Conservation (phyloP, 2,888 invertebrate genomes). For the Dyspetes luteomarginatus region DNA sequence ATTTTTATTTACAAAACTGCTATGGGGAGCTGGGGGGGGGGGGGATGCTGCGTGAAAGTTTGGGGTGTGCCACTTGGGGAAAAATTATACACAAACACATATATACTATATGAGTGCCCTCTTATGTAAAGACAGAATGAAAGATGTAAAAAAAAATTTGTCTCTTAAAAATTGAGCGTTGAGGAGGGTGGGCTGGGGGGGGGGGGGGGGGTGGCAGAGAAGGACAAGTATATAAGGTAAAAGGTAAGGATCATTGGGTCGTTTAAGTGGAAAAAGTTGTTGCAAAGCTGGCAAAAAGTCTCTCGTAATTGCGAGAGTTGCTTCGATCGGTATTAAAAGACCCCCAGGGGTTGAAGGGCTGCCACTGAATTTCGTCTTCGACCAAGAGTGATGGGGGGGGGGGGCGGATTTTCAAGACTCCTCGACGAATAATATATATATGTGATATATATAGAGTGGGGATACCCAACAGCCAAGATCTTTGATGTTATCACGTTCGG, state of each 20-base stretch:
- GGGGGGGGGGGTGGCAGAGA: neutral
- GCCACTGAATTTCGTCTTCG: neutral
- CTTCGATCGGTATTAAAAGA: constrained; percentile 29
- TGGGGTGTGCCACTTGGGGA: neutral
- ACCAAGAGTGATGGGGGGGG: neutral
- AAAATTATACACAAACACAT: neutral
- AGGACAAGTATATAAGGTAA: constrained; percentile 30
- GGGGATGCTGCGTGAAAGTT: neutral
- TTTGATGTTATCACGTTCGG: constrained; percentile 21
- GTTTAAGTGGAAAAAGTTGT: constrained; percentile 2
- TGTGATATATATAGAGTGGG: neutral
- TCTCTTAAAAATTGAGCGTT: constrained; percentile 53
- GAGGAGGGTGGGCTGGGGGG: constrained; percentile 35
- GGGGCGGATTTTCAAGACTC: neutral
- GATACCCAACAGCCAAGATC: neutral
- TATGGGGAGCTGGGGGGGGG: neutral
- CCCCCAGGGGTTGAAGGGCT: neutral
- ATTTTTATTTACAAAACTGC: neutral
- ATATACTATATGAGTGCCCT: too few species aligned
- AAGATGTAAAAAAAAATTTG: constrained; percentile 53
- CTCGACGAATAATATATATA: neutral
- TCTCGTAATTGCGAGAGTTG: constrained; percentile 24
- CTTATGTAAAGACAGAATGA: neutral
- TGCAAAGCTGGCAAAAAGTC: constrained; percentile 8
- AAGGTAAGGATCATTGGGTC: constrained; percentile 24